Base-by-base conservation (phyloP, 2,113 vertebrate species). In the Aspidoscelis tigris region DNA sequence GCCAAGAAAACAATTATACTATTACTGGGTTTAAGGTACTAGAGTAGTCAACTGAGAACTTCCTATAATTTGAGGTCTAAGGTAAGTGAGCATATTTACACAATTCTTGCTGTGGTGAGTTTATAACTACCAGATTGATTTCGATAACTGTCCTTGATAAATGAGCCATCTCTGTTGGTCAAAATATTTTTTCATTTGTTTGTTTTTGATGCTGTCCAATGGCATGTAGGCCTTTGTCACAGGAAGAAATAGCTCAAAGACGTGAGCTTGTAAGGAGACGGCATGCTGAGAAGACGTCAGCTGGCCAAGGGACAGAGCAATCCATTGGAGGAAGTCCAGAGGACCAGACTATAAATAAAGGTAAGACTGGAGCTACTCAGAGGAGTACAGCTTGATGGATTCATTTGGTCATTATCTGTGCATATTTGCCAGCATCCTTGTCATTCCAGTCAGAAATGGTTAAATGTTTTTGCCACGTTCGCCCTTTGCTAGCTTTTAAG, bases 241-340 rank as follows among this genome's bases (percentile, higher is more conserved):
- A 95, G 84, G 98, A 98, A 82, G 97, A 99, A 94, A 96, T 99
- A 26, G 90, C 94, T 24, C 95, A 97, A 90, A 96, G 98, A 41
- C 94, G 96, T 3, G 98, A 98, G 21, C 80, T 94, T 41, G 98
- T 96, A 0, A 95, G 97, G 76, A 96, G 77, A 88, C 96, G 97
- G 84, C 98, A 98, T 0, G 97, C 97, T 0, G 97, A 98, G 81
- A 98, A 93, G 91, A 70, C 97, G 87, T 94, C 95, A 9, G 94
- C 93, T 8, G 91, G 55, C 71, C 96, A 96, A 90, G 90, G 79
- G 2, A 84, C 91, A 81, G 93, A 93, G 3, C 80, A 87, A 24
- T 0, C 10, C 22, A 79, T 73, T 0, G 82, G 91, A 55, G 93
- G 87, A 85, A 84, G 69, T 41, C 22, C 2, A 1, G 12, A 87